Base-by-base conservation (phyloP, 2,113 vertebrate species). In the Zapus hudsonius region DNA sequence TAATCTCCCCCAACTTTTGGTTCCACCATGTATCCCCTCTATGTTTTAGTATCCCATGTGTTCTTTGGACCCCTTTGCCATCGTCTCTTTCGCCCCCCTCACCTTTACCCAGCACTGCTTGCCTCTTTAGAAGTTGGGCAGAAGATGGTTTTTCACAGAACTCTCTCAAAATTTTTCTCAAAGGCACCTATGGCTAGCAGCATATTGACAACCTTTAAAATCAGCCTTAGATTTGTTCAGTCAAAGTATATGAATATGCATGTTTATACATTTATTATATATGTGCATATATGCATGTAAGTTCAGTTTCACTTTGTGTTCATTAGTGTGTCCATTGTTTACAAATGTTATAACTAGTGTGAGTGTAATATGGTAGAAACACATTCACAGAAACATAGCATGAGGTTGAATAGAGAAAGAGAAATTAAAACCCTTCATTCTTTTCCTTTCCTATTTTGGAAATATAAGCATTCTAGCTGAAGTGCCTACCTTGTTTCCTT, bases 401-500 rank as follows among this genome's bases (percentile, higher is more conserved):
- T 61, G 19, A 44, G 7, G 36, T 61, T 13, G 2, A 8, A 17
- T 20, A 40, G 64, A 90, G 22, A 36, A 25, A 67, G 73, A 59
- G n/a, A 55, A 10, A 74, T 31, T 67, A 42, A 44, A 19, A 17
- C 36, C 36, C 20, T 47, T 92, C 0, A 55, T 85, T 78, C 40
- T 69, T 33, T 95, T 83, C 57, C 9, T 27, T 87, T 52, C 69
- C 1, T 89, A 13, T 22, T 90, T 87, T 94, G 78, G 63, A 90
- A 93, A 85, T 23, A 36, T n/a, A 44, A 87, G n/a, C 63, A 73
- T 84, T 94, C 92, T 93, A 57, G 29, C 74, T 87, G 64, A 78
- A 87, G 40, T 66, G 73, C 42, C 74, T 36, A 82, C 86, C 80
- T 93, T 95, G 87, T 95, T 96, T 92, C 67, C 61, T 87, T 76